Evolutionary conservation across 2,113 vertebrate species (phyloP), one percentile per base, ranked within the genome.

Genomic region (Entelurus aequoreus): DNA sequence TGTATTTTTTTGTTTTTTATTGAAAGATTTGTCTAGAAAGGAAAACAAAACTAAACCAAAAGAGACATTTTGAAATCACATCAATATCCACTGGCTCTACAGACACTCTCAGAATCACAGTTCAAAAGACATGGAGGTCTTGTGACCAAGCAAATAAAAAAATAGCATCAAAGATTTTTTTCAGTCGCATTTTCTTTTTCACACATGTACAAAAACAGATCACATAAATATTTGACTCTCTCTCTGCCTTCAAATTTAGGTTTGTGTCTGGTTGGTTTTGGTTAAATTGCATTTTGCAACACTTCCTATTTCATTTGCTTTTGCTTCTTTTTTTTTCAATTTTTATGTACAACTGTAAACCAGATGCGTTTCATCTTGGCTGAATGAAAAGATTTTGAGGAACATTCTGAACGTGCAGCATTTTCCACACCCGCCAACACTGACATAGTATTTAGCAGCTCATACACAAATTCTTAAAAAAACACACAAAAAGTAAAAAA

Each of bases 1-100:
- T 42, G 13, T 15, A 38, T 42, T 40, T 55, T 55, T 40, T 51
- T 12, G 6, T 53, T 53, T 44, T 57, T 58, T 57, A 42, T 87
- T 84, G 62, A 69, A 77, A 79, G 68, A 4, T 77, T 78, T 87
- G 79, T 88, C 95, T 99, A 97, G 92, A 97, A 99, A 98, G 94
- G 94, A 95, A 94, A 94, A 94, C 81, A 78, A 89, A 88, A 75
- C 7, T 63, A 80, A 71, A 82, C 93, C 91, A 53, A 92, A 96
- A 93, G 90, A 94, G 91, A 95, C 94, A 91, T 93, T 94, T 28
- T 93, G 92, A 94, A 95, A 92, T 92, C 94, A 96, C 84, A 84
- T 72, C 75, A 87, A 98, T 91, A 95, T 94, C 93, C 94, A 98
- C 93, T 95, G 77, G 91, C 94, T 97, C 92, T 96, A 96, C 93